Evolutionary conservation across 2,888 invertebrate genomes (phyloP).

Genomic region (Dryomyza anilis): DNA sequence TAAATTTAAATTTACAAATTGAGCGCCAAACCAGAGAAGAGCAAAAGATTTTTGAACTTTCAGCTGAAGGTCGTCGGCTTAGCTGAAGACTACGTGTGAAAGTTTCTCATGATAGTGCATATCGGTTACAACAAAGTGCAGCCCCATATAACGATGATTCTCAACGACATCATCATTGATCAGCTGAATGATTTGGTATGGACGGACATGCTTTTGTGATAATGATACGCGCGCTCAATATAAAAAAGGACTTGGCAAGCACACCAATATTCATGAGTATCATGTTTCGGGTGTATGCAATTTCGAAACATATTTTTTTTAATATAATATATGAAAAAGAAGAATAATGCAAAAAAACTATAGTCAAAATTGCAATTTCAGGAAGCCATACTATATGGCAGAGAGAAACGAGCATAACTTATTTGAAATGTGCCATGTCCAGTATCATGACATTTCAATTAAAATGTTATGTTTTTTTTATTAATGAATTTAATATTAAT

Average conservation of each 20-base stretch:
- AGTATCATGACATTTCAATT: no score
- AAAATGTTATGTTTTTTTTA: no score
- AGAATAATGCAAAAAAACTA: no score
- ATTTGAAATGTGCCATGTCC: slow-evolving; percentile 29
- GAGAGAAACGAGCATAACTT: neutral
- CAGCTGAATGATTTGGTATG: slow-evolving; percentile 21
- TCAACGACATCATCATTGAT: slow-evolving; percentile 15
- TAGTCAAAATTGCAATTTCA: neutral
- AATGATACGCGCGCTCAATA: slow-evolving; percentile 8
- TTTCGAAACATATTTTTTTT: neutral
- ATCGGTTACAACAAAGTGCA: slow-evolving; percentile 20
- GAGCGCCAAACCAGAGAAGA: no score
- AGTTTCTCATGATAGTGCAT: neutral
- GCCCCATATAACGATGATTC: neutral
- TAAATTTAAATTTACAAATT: no score
- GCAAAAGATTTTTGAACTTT: neutral
- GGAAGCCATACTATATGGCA: slow-evolving; percentile 22
- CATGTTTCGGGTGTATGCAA: slow-evolving; percentile 4
- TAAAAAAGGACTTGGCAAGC: slow-evolving; percentile 4
- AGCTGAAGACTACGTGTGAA: slow-evolving; percentile 17
- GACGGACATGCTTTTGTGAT: no score
- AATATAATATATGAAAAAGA: neutral
- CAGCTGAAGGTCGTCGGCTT: neutral
- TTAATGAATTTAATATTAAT: no score
- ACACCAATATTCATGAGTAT: neutral